phyloP scores from a whole-genome alignment of 2,888 invertebrate species.

The Agriopis marginaria region DNA sequence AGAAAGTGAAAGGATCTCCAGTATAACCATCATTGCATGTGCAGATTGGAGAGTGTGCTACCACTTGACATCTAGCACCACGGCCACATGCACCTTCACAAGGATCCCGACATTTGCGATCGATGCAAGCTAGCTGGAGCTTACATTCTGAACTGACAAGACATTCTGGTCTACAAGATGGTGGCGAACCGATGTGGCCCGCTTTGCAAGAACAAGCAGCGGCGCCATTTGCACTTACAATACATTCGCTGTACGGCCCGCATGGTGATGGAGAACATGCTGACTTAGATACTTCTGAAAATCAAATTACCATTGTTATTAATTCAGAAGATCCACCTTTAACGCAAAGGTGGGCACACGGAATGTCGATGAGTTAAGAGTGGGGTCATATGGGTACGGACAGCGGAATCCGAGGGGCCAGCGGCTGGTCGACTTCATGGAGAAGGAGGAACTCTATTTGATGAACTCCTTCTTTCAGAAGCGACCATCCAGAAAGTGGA shows the following conservation, averaged over 20 bases:
- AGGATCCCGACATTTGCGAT: constrained; percentile 90
- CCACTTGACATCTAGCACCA: constrained; percentile 90
- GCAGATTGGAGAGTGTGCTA: constrained; percentile 91
- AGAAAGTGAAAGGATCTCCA: constrained; percentile 91
- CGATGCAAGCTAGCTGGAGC: constrained; percentile 89
- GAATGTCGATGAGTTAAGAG: no score
- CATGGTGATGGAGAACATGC: constrained; percentile 93
- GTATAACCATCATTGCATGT: constrained; percentile 89
- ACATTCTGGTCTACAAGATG: constrained; percentile 92
- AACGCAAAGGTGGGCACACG: no score
- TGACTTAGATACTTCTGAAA: constrained; percentile 54
- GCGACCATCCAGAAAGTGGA: no score
- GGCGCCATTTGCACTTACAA: constrained; percentile 78
- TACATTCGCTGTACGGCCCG: constrained; percentile 90
- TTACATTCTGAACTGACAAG: constrained; percentile 90
- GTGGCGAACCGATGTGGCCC: constrained; percentile 91
- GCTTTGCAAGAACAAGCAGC: constrained; percentile 90
- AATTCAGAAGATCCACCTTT: no score
- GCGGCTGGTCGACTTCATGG: no score
- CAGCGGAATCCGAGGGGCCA: no score
- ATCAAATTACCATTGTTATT: constrained; percentile 23
- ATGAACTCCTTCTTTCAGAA: no score
- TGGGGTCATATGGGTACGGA: no score
- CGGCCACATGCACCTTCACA: constrained; percentile 91
- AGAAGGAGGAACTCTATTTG: no score